These are phyloP conservation scores for Amphibalanus amphitrite DNA, from an alignment of 1,140 invertebrate species.

Conservation along the genomic window DNA sequence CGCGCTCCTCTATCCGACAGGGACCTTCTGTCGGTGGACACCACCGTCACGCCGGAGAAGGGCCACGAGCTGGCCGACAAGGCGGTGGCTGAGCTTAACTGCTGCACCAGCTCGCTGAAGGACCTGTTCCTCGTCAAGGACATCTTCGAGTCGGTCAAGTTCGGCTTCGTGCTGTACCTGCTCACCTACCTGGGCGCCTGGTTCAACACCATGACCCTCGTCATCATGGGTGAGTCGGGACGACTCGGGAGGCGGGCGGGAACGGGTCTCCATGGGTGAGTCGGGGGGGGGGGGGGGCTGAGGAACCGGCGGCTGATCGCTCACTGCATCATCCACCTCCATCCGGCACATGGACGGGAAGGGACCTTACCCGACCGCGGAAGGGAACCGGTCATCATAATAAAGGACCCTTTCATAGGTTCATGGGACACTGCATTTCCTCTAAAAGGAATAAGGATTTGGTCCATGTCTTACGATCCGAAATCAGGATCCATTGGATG, in stretches of 20 bases:
- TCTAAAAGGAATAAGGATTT: too few relatives aligned
- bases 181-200: conserved; percentile 88
- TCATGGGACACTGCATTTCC: too few relatives aligned
- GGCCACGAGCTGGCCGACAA: conserved; percentile 34
- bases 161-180: conserved; percentile 76
- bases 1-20: too few relatives aligned
- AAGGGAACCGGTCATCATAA: neutral
- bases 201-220: conserved; percentile 94
- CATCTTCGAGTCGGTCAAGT: conserved; percentile 52
- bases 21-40: too few relatives aligned
- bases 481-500: too few relatives aligned
- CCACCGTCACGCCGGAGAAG: neutral
- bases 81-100: conserved; percentile 65
- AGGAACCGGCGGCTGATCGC: neutral
- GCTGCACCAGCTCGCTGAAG: conserved; percentile 54
- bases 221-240: conserved; percentile 76
- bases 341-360: neutral
- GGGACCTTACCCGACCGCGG: neutral
- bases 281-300: too few relatives aligned
- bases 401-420: neutral
- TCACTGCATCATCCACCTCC: neutral
- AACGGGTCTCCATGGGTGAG: neutral
- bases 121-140: conserved; percentile 89
- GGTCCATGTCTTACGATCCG: too few relatives aligned
- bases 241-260: conserved; percentile 32